These are phyloP conservation scores for Chaetoderma sp. DNA, from an alignment of 2,888 invertebrate genomes.

Conservation along the genomic window DNA sequence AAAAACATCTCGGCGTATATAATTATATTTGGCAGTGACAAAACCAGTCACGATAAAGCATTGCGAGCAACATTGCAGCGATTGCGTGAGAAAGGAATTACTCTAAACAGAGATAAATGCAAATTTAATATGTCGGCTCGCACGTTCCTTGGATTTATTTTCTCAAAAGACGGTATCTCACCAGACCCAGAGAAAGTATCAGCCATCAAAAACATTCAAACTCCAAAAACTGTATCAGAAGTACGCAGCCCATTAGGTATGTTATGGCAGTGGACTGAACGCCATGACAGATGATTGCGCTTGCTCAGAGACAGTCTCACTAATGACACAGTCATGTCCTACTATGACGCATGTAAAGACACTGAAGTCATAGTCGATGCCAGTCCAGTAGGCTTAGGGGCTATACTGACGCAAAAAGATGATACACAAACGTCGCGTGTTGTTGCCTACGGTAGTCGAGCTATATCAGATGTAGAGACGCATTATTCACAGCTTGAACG, in stretches of 20 bases:
- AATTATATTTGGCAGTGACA: slow-evolving; percentile 52
- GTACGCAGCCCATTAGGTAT: slow-evolving; percentile 24
- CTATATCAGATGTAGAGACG: slow-evolving; percentile 13
- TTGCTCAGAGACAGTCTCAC: slow-evolving; percentile 14
- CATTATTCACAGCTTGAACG: slow-evolving; percentile 29
- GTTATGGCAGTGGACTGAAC: slow-evolving; percentile 14
- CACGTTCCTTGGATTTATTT: slow-evolving; percentile 9
- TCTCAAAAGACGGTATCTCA: slow-evolving; percentile 1
- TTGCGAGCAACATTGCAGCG: slow-evolving; percentile 42
- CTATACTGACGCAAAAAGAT: slow-evolving; percentile 20
- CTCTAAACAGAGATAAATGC: background rate
- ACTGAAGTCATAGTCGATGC: slow-evolving; percentile 25
- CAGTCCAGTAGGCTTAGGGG: slow-evolving; percentile 25
- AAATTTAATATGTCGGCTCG: background rate
- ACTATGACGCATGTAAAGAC: slow-evolving; percentile 8
- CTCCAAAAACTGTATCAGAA: slow-evolving; percentile 15
- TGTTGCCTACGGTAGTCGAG: slow-evolving; percentile 15
- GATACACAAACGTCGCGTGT: slow-evolving; percentile 10
- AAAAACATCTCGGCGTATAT: slow-evolving; percentile 68
- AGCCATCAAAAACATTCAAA: background rate
- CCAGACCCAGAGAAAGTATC: background rate
- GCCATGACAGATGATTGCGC: background rate
- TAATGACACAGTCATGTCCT: slow-evolving; percentile 5
- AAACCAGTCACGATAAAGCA: slow-evolving; percentile 53
- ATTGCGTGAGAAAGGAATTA: slow-evolving; percentile 2